These are phyloP conservation scores for Tenebrosternarchus preto DNA, from an alignment of 2,113 vertebrate genomes.

Conservation along the genomic window DNA sequence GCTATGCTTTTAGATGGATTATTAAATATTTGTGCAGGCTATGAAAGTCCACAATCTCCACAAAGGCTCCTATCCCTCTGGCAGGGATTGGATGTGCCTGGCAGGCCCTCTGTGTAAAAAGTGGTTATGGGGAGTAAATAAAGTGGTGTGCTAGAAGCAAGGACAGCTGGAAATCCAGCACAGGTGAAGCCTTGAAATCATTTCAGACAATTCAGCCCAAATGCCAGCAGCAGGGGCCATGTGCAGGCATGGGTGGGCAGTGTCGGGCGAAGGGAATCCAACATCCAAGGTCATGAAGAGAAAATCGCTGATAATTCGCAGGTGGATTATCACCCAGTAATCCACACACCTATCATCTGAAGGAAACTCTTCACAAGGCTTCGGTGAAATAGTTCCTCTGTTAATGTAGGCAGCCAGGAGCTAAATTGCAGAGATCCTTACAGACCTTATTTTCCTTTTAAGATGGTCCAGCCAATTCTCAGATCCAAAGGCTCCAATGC, in stretches of 20 bases:
- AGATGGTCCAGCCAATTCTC: not conserved
- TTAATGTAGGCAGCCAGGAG: constrained; percentile 21
- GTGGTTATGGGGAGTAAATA: not conserved
- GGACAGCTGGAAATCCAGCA: constrained; percentile 22
- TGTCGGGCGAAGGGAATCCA: not conserved
- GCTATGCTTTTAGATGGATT: too few species aligned
- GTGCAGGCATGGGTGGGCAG: not conserved
- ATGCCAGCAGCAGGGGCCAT: not conserved
- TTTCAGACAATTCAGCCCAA: constrained; percentile 59
- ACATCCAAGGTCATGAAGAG: constrained; percentile 65
- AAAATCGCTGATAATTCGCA: constrained; percentile 72
- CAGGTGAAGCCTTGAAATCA: constrained; percentile 66
- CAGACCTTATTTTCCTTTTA: constrained; percentile 28
- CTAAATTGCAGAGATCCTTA: constrained; percentile 28
- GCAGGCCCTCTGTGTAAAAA: too few species aligned
- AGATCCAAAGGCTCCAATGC: not conserved
- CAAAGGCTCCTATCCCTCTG: constrained; percentile 45
- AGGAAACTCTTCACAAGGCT: constrained; percentile 53
- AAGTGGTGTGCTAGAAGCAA: constrained; percentile 48
- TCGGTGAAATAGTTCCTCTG: constrained; percentile 22
- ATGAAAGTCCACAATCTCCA: not conserved
- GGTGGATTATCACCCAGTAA: constrained; percentile 73
- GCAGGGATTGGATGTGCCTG: not conserved
- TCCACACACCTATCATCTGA: constrained; percentile 56
- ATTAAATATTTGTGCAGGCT: too few species aligned